Conservation (phyloP, 1,140 invertebrate genomes). For the Drosophila virilis region DNA sequence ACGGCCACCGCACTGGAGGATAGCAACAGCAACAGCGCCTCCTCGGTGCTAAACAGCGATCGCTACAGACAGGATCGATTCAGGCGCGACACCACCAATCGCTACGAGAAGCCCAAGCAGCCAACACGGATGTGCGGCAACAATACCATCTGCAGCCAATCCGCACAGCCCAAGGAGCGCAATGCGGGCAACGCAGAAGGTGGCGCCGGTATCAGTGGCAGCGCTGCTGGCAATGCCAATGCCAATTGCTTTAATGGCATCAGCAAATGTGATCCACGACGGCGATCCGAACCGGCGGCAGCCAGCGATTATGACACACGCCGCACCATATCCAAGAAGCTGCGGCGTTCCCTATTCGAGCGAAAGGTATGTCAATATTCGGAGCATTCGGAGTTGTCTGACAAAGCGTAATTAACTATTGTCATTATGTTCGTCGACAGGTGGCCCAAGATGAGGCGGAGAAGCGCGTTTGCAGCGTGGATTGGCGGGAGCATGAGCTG, state of each 20-base stretch:
- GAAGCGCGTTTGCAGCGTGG: conserved; percentile 86
- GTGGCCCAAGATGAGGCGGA: conserved; percentile 89
- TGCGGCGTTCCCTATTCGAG: conserved; percentile 90
- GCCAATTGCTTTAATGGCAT: neutral
- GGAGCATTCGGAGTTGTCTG: no score
- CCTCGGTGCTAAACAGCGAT: conserved; percentile 50
- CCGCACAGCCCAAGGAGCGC: conserved; percentile 42
- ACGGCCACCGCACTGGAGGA: conserved; percentile 66
- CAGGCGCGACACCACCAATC: conserved; percentile 52
- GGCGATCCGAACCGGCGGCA: conserved; percentile 7
- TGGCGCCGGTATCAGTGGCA: neutral
- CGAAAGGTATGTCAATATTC: conserved; percentile 81
- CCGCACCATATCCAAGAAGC: conserved; percentile 62
- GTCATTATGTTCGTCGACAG: conserved; percentile 67
- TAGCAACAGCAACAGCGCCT: conserved; percentile 40
- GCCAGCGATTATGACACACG: conserved; percentile 7
- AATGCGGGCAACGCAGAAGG: conserved; percentile 3
- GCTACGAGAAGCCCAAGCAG: conserved; percentile 43
- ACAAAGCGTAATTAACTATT: neutral
- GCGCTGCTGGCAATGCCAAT: neutral
- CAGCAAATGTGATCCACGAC: conserved; percentile 12
- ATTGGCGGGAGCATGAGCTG: conserved; percentile 87
- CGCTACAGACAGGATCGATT: conserved; percentile 84
- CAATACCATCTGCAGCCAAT: conserved; percentile 46
- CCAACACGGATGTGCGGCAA: conserved; percentile 37